Evolutionary conservation across 2,888 invertebrate species (phyloP), one percentile per base, ranked within the genome.

Genomic region (Rhingia campestris): DNA sequence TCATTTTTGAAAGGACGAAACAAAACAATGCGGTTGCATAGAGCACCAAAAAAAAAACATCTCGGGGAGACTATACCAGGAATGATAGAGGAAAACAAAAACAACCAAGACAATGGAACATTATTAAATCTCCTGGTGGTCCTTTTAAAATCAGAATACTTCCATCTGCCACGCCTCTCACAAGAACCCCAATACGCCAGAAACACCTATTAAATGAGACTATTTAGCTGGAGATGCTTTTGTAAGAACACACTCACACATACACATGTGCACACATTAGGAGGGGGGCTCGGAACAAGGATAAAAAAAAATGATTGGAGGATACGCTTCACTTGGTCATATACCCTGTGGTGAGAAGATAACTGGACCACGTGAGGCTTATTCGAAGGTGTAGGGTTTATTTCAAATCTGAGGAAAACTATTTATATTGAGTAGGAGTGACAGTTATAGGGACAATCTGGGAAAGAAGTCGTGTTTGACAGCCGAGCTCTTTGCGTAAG

Each of bases 51-150:
- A 14, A 12, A 37, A 14, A 58, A 70, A 37, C 14, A 47, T n/a
- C 4, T 45, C 30, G 39, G 9, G 6, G 47, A 30, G 33, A n/a
- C 4, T 7, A 56, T 10, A 6, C 7, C 9, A 45, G 39, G 10
- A 51, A 32, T 7, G 30, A 49, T 22, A 54, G 39, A 35, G 7
- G 12, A 47, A 59, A 47, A 66, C n/a, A 58, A 70, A 49, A 43
- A 64, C 22, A 63, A 63, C 10, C 54, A 5, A 70, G 53, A 81
- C 76, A 76, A 81, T 70, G 45, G 41, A 81, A 41, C 37, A 47
- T 72, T 81, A 81, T 76, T 70, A 76, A 66, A 66, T 56, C 66
- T 61, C 72, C 66, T 49, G 6, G 70, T 54, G 70, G 70, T 81
- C 72, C 54, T 51, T 81, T 66, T 59, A 30, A 59, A 70, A 76